These are phyloP conservation scores for Discoglossus pictus DNA, from an alignment of 2,797 vertebrate genomes.

Conservation along the genomic window DNA sequence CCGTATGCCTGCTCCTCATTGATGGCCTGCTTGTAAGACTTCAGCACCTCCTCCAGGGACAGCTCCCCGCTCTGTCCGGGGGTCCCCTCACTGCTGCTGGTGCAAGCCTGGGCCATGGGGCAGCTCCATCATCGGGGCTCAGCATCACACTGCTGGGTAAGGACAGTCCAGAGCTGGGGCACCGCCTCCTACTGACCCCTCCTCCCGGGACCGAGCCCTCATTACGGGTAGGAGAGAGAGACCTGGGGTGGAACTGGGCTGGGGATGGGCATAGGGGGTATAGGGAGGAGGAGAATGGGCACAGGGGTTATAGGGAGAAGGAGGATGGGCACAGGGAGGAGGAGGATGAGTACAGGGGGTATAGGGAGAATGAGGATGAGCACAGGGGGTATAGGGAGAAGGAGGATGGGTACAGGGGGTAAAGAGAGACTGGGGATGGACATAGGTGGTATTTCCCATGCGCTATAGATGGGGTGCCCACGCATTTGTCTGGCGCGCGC, in stretches of 20 bases:
- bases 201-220: constrained; percentile 17
- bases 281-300: no score
- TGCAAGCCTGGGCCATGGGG: constrained; percentile 77
- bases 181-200: constrained; percentile 20
- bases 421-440: no score
- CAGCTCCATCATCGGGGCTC: constrained; percentile 60
- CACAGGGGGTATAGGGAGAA: no score
- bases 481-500: no score
- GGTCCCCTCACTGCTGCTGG: constrained; percentile 60
- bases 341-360: no score
- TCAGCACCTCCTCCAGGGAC: constrained; percentile 90
- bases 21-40: constrained; percentile 90
- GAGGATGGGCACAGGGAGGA: no score
- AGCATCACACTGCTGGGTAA: constrained; percentile 29
- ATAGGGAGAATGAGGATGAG: no score
- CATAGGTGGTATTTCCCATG: no score
- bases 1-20: constrained; percentile 96
- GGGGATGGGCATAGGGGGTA: no score
- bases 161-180: constrained; percentile 13
- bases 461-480: no score
- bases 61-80: constrained; percentile 74
- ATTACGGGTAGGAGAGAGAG: constrained; percentile 19
- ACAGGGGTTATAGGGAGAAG: no score
- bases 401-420: no score
- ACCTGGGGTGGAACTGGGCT: background rate